phyloP scores from a whole-genome alignment of 2,888 invertebrate species.

The Anaspis maculata region DNA sequence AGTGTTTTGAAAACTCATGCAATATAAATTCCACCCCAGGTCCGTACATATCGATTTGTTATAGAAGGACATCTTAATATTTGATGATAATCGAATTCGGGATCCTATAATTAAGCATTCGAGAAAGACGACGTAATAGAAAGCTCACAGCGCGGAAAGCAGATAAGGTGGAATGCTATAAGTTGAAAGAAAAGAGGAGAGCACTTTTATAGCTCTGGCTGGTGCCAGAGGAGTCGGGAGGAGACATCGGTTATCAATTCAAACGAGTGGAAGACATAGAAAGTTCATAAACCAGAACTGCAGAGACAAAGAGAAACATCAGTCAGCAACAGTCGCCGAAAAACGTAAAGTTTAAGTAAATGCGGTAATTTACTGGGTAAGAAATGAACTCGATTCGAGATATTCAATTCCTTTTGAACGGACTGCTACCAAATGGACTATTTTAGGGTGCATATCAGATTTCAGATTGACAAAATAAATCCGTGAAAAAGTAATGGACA shows the following conservation, averaged over 20 bases:
- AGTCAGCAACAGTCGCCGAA: constrained; percentile 27
- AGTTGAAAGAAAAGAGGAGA: constrained; percentile 7
- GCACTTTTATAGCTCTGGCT: constrained; percentile 26
- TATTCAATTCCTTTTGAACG: constrained; percentile 5
- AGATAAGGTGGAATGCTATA: constrained; percentile 19
- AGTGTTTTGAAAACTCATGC: too few relatives aligned
- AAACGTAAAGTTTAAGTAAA: constrained; percentile 13
- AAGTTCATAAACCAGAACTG: constrained; percentile 27
- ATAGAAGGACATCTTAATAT: constrained; percentile 8
- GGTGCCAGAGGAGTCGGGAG: too few relatives aligned
- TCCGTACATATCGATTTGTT: constrained; percentile 7
- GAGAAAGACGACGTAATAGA: constrained; percentile 15
- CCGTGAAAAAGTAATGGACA: too few relatives aligned
- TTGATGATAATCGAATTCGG: constrained; percentile 14
- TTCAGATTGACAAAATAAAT: constrained; percentile 6
- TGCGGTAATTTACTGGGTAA: constrained; percentile 27
- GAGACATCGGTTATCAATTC: constrained; percentile 33
- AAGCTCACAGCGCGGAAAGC: constrained; percentile 20
- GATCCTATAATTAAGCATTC: constrained; percentile 18
- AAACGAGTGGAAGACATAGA: constrained; percentile 27
- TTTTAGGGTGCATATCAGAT: constrained; percentile 4
- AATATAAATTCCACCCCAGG: constrained; percentile 6
- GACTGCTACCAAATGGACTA: constrained; percentile 7
- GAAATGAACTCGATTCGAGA: constrained; percentile 3
- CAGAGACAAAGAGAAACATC: constrained; percentile 30